Evolutionary conservation across 2,797 vertebrate genomes (phyloP).

Genomic region (Pseudocheirus occidentalis): DNA sequence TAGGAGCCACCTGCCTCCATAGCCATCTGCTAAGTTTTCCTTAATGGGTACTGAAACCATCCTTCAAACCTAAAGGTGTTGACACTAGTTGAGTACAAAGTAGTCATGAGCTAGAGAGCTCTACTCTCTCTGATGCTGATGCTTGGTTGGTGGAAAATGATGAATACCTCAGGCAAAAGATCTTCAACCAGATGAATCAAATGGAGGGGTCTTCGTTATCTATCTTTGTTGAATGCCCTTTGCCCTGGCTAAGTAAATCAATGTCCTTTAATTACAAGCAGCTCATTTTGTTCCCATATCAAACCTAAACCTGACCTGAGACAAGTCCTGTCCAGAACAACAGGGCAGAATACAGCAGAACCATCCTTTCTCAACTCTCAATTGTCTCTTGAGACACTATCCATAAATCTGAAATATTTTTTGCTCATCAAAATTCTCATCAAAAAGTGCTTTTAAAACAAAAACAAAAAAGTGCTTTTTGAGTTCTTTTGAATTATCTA

Average conservation of each 20-base stretch:
- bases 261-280: not conserved
- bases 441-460: too few relatives aligned
- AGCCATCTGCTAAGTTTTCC: not conserved
- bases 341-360: not conserved
- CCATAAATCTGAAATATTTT: not conserved
- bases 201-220: not conserved
- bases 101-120: not conserved
- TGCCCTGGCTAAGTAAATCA: not conserved
- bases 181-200: not conserved
- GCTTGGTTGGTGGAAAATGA: not conserved
- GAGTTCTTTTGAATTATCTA: not conserved
- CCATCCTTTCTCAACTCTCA: not conserved
- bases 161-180: not conserved
- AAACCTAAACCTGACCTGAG: not conserved
- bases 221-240: not conserved
- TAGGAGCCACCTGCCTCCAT: not conserved
- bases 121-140: not conserved
- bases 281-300: not conserved
- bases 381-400: not conserved
- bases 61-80: not conserved
- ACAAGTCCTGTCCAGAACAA: not conserved
- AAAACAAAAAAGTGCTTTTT: not conserved
- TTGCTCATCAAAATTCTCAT: constrained; percentile 1
- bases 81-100: not conserved
- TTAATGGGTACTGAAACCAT: not conserved